phyloP scores from a whole-genome alignment of 2,113 vertebrate species.

The Hippotragus niger region DNA sequence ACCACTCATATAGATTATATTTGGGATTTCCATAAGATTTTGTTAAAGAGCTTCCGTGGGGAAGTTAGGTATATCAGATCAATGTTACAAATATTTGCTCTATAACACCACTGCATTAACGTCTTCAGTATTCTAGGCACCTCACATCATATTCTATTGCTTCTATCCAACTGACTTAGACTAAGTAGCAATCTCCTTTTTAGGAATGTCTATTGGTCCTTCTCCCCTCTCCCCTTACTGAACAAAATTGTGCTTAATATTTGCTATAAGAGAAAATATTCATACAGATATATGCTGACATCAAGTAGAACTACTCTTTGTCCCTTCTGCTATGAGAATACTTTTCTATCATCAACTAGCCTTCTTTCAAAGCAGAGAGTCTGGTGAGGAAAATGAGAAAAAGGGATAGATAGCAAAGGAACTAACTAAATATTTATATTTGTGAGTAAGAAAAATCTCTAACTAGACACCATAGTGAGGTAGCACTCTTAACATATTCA shows the following conservation, averaged over 20 bases:
- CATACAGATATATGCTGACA: not conserved
- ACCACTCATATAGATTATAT: not conserved
- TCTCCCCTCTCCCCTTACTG: not conserved
- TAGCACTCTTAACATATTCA: not conserved
- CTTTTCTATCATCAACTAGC: not conserved
- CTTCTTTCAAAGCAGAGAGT: not conserved
- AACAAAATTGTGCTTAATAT: not conserved
- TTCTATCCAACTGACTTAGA: not conserved
- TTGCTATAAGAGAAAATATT: not conserved
- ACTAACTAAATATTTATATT: not conserved
- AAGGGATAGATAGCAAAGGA: not conserved
- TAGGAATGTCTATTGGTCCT: not conserved
- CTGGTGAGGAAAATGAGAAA: not conserved
- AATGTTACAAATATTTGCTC: not conserved
- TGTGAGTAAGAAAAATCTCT: not conserved
- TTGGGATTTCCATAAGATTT: not conserved
- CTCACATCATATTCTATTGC: not conserved
- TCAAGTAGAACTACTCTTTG: not conserved
- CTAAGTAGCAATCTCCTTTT: not conserved
- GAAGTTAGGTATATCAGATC: not conserved
- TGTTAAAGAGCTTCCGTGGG: not conserved
- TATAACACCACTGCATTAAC: not conserved
- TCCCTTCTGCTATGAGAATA: not conserved
- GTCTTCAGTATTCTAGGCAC: not conserved
- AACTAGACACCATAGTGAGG: not conserved